Conservation (phyloP, 1,140 invertebrate species). For the Cotesia typhae region DNA sequence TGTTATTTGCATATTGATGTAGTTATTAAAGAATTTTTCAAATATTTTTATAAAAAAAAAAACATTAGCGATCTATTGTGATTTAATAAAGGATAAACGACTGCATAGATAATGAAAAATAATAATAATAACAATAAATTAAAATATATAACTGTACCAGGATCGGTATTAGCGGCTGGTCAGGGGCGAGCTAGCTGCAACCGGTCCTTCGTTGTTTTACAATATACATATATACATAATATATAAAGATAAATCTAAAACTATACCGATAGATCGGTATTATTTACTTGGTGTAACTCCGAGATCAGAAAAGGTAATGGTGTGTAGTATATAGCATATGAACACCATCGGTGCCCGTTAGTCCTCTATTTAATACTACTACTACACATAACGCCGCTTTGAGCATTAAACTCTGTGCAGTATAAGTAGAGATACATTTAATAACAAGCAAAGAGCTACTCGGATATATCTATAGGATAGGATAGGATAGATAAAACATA, state of each 20-base stretch:
- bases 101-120: conserved; percentile 14
- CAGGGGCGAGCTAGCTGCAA: conserved; percentile 45
- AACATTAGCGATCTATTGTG: conserved; percentile 4
- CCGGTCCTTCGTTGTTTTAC: conserved; percentile 50
- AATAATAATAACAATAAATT: neutral
- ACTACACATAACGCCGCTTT: too few species aligned
- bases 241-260: conserved; percentile 19
- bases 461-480: conserved; percentile 24
- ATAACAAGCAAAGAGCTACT: too few species aligned
- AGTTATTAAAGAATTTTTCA: too few species aligned
- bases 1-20: too few species aligned
- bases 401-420: too few species aligned
- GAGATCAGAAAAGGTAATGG: conserved; percentile 22
- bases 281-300: conserved; percentile 8
- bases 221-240: conserved; percentile 7
- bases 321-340: conserved; percentile 30
- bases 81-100: conserved; percentile 39
- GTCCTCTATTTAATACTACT: conserved; percentile 41
- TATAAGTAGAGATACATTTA: too few species aligned
- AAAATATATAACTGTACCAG: conserved; percentile 37
- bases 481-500: conserved; percentile 27
- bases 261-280: conserved; percentile 15
- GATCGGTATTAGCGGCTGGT: conserved; percentile 43
- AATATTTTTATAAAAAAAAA: too few species aligned
- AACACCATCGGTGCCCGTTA: conserved; percentile 51